phyloP scores from a whole-genome alignment of 2,797 vertebrate genomes.

The Lacerta viridis region DNA sequence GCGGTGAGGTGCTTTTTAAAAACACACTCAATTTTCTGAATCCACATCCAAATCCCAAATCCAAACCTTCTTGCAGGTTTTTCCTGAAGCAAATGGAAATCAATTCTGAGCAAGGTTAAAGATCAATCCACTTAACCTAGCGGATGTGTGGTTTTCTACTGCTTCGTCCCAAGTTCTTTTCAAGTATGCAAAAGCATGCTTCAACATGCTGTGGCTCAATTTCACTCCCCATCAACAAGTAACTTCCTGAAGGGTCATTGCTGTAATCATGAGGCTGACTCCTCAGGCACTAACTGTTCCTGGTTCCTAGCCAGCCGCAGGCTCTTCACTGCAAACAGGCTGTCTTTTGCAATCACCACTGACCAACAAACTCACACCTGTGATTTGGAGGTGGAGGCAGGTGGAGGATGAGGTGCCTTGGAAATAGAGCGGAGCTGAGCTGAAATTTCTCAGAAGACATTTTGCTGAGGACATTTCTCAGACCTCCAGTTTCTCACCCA shows the following conservation, averaged over 20 bases:
- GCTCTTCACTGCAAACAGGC: accelerated
- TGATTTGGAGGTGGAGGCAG: background rate
- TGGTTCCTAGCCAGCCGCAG: background rate
- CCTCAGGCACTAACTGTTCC: no score
- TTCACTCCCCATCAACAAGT: background rate
- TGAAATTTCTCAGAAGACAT: no score
- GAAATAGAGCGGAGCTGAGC: no score
- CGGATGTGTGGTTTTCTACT: background rate
- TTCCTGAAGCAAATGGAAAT: background rate
- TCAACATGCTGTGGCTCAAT: background rate
- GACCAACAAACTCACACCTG: no score
- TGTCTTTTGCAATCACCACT: no score
- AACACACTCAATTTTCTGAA: background rate
- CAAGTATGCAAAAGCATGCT: no score
- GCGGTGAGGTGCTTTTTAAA: no score
- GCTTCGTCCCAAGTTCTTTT: background rate
- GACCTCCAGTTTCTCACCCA: no score
- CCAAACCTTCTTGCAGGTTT: background rate
- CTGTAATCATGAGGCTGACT: no score
- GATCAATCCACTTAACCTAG: background rate
- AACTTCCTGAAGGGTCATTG: background rate
- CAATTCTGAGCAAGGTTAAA: background rate
- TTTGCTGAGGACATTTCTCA: no score
- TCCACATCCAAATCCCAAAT: background rate
- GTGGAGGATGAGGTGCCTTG: background rate